Percentiles rank a stretch among this genome's conserved stretches.
Evolutionary conservation across 1,140 invertebrate species (phyloP).

Genomic region (Ceratina australensis): DNA sequence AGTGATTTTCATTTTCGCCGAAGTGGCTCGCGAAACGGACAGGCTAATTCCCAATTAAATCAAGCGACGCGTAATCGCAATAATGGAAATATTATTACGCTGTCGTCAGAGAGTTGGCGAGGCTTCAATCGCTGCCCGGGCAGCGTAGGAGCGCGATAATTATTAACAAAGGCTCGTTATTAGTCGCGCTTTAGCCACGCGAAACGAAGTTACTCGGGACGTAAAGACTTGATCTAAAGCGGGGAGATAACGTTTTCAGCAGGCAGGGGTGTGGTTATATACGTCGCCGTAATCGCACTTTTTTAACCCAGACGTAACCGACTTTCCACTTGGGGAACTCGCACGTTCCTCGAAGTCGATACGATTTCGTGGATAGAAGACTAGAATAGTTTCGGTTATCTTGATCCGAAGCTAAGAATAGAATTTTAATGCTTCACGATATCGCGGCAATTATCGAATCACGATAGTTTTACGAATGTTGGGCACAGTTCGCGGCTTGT

Average conservation of each 20-base stretch:
- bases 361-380: not conserved
- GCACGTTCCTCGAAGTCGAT: not conserved
- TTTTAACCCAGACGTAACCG: not conserved
- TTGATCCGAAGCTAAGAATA: not conserved
- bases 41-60: not conserved
- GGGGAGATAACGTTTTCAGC: slow-evolving; percentile 8
- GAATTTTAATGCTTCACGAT: not conserved
- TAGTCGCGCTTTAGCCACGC: not conserved
- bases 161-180: slow-evolving; percentile 25
- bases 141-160: slow-evolving; percentile 7
- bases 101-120: no score
- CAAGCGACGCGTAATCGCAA: slow-evolving; percentile 1
- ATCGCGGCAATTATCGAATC: no score
- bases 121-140: not conserved
- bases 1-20: not conserved
- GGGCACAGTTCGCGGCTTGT: no score
- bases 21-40: not conserved
- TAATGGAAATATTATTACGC: slow-evolving; percentile 1
- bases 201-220: slow-evolving; percentile 19
- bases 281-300: slow-evolving; percentile 7
- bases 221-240: not conserved
- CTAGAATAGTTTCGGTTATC: not conserved
- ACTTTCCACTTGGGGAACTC: not conserved
- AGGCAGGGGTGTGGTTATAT: not conserved
- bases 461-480: no score